A percentile compares a stretch with the other conserved stretches of the same genome.
These are phyloP conservation scores for Sebastes aleutianus DNA, from an alignment of 2,797 vertebrate species.

Conservation along the genomic window DNA sequence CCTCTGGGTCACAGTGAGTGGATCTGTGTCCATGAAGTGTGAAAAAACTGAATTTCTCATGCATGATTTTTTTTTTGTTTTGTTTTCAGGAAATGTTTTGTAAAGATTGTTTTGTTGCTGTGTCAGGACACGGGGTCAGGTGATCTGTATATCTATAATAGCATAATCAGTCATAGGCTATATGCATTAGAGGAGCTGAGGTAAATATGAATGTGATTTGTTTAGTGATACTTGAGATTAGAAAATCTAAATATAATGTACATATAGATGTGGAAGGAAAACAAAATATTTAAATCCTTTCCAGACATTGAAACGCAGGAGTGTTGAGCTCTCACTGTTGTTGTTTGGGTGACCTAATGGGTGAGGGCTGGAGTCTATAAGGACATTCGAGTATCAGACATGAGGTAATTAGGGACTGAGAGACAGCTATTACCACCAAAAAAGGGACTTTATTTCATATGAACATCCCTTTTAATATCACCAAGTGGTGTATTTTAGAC, in stretches of 20 bases:
- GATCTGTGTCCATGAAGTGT: not conserved
- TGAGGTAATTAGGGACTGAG: no score
- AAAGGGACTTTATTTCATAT: fast-evolving
- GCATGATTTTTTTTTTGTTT: not conserved
- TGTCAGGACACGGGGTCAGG: no score
- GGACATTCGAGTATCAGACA: no score
- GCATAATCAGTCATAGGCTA: not conserved
- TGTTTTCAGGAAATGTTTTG: no score
- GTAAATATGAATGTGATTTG: not conserved
- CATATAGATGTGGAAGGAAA: not conserved
- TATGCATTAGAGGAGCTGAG: not conserved
- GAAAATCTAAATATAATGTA: not conserved
- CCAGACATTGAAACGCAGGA: not conserved
- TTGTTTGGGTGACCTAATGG: no score
- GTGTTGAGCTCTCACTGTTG: not conserved
- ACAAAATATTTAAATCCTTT: not conserved
- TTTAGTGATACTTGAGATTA: not conserved
- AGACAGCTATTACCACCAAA: no score
- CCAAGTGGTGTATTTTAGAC: no score
- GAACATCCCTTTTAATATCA: fast-evolving
- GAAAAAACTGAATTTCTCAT: not conserved
- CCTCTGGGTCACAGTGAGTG: not conserved
- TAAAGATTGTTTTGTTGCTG: no score
- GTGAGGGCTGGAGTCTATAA: fast-evolving
- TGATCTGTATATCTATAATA: not conserved